Percentiles rank a stretch among this genome's conserved stretches.
These are phyloP conservation scores for Carduelis carduelis DNA, from an alignment of 2,797 vertebrate genomes.

Conservation along the genomic window DNA sequence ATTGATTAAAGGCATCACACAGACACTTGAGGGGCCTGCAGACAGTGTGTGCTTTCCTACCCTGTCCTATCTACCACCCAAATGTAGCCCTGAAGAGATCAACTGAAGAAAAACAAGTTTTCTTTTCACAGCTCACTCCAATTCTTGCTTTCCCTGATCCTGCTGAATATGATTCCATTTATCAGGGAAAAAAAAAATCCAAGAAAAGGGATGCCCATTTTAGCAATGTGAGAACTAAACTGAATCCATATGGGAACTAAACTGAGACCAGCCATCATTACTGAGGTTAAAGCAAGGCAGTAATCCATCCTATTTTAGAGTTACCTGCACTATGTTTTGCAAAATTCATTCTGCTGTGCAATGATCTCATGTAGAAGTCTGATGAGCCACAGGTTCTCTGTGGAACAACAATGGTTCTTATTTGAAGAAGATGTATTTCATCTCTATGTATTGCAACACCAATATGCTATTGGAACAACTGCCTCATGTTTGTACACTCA, in stretches of 20 bases:
- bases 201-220: neutral
- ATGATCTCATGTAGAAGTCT: neutral
- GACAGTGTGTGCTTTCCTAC: accelerated
- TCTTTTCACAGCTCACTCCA: neutral
- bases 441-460: neutral
- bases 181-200: neutral
- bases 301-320: neutral
- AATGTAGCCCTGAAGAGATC: neutral
- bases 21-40: neutral
- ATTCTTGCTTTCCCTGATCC: neutral
- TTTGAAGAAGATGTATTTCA: neutral
- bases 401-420: neutral
- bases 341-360: slow-evolving; percentile 6
- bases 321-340: neutral
- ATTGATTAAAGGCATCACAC: neutral
- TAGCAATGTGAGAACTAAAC: neutral
- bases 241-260: neutral
- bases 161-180: neutral
- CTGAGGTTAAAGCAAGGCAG: neutral
- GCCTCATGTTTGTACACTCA: neutral
- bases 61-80: neutral
- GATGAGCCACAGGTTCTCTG: neutral
- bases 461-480: neutral
- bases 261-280: neutral
- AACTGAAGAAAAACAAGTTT: neutral